These are phyloP conservation scores for Leptodactylus fallax DNA, from an alignment of 2,797 vertebrate genomes.

Conservation along the genomic window DNA sequence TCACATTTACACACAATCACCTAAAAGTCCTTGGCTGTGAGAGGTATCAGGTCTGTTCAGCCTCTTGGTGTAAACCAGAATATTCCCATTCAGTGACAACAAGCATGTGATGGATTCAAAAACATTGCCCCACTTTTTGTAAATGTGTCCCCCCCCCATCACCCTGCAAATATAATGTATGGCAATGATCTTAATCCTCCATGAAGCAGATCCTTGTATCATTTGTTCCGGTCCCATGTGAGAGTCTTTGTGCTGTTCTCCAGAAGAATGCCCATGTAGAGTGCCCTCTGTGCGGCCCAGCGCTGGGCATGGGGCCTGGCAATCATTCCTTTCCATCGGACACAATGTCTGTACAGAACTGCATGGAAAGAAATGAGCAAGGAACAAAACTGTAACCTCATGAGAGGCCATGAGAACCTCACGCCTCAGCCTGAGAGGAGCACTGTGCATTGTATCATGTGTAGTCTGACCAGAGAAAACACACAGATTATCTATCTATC, in stretches of 20 bases:
- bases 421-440: background rate
- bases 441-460: background rate
- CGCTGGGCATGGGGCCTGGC: background rate
- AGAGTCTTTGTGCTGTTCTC: background rate
- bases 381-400: constrained; percentile 5
- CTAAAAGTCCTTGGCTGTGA: background rate
- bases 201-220: background rate
- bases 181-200: background rate
- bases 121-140: background rate
- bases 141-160: background rate
- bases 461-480: too few species aligned
- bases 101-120: background rate
- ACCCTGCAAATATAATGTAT: background rate
- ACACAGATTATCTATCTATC: too few species aligned
- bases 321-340: background rate
- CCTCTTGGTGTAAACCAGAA: too few species aligned
- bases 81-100: background rate
- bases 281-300: background rate
- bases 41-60: background rate
- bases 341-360: background rate
- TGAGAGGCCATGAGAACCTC: constrained; percentile 17
- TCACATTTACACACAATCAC: too few species aligned
- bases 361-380: background rate
- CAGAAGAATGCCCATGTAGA: background rate
- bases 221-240: background rate